These are phyloP conservation scores for Oxytorus armatus DNA, from an alignment of 2,888 invertebrate genomes.

Conservation along the genomic window DNA sequence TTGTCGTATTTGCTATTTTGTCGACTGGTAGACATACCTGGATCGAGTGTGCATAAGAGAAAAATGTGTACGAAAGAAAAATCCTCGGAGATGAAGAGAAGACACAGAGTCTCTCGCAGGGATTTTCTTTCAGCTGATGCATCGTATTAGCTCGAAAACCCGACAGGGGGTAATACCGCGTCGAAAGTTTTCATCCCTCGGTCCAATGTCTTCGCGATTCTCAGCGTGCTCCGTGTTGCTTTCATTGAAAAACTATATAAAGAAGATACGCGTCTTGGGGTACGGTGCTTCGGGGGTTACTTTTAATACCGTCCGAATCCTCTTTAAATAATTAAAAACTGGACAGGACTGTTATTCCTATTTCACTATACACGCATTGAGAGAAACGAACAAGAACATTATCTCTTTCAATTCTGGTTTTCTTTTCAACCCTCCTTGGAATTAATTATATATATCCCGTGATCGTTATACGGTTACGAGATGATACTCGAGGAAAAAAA, in stretches of 20 bases:
- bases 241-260: slow-evolving; percentile 25
- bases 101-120: neutral
- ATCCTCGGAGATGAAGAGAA: slow-evolving; percentile 11
- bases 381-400: neutral
- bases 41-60: slow-evolving; percentile 11
- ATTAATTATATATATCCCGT: slow-evolving; percentile 55
- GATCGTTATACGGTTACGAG: slow-evolving; percentile 31
- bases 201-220: slow-evolving; percentile 12
- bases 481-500: slow-evolving; percentile 23
- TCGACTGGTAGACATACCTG: slow-evolving; percentile 56
- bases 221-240: slow-evolving; percentile 3
- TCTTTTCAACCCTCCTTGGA: slow-evolving; percentile 51
- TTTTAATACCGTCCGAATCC: slow-evolving; percentile 32
- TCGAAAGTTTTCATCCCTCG: slow-evolving; percentile 39
- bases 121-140: neutral
- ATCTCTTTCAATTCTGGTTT: slow-evolving; percentile 25
- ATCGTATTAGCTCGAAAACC: slow-evolving; percentile 29
- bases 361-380: neutral
- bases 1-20: slow-evolving; percentile 15
- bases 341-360: slow-evolving; percentile 45
- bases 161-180: slow-evolving; percentile 29
- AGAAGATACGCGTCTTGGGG: neutral
- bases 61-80: slow-evolving; percentile 28
- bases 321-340: slow-evolving; percentile 61
- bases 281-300: slow-evolving; percentile 6